Conservation (phyloP, 2,888 invertebrate genomes). For the Hetaerina titia region DNA sequence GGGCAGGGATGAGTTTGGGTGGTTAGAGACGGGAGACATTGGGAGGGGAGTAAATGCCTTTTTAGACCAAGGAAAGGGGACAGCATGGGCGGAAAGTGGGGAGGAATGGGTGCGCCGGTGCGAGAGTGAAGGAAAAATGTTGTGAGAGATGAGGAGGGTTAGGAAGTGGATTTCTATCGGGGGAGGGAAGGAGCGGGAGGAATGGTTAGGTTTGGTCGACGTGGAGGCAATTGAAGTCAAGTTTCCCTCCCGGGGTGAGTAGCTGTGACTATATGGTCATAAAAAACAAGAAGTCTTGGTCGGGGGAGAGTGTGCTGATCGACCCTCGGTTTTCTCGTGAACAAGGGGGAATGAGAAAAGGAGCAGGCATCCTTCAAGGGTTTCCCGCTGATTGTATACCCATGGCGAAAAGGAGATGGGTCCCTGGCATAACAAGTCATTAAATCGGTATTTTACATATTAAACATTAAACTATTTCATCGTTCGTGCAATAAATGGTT, state of each 20-base stretch:
- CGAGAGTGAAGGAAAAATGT: background rate
- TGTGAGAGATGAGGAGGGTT: background rate
- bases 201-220: background rate
- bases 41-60: conserved; percentile 1
- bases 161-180: background rate
- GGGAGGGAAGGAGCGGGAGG: background rate
- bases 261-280: conserved; percentile 64
- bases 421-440: too few species aligned
- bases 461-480: too few species aligned
- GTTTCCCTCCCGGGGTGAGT: conserved; percentile 59
- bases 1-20: conserved; percentile 43
- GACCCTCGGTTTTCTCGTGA: background rate
- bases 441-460: too few species aligned
- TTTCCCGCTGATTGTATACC: conserved; percentile 36
- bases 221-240: conserved; percentile 55
- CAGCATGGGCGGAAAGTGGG: background rate
- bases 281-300: conserved; percentile 34
- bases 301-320: background rate
- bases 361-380: background rate
- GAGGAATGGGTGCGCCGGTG: background rate
- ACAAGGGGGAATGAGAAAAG: background rate
- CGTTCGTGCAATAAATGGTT: too few species aligned
- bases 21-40: background rate
- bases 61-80: background rate
- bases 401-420: background rate